These are phyloP conservation scores for Triops cancriformis DNA, from an alignment of 1,140 invertebrate species.

Conservation along the genomic window DNA sequence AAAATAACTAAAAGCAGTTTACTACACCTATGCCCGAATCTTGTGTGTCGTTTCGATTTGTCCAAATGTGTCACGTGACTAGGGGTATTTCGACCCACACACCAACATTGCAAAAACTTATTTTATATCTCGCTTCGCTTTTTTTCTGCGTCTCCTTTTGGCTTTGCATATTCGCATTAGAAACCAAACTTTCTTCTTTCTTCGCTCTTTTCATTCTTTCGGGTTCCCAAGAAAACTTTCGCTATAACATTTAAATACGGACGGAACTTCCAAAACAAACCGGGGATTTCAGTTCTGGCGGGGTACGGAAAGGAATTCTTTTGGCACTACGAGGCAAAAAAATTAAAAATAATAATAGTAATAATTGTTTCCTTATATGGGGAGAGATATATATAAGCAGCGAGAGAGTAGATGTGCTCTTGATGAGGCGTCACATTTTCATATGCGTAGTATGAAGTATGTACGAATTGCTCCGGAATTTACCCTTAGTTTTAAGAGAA, in stretches of 20 bases:
- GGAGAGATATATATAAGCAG: too few species aligned
- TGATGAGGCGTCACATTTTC: background rate
- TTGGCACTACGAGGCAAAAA: background rate
- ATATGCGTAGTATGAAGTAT: background rate
- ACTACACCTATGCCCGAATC: background rate
- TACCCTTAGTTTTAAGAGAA: too few species aligned
- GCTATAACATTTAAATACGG: background rate
- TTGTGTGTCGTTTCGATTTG: background rate
- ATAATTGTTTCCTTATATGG: too few species aligned
- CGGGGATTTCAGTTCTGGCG: background rate
- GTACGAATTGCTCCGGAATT: background rate
- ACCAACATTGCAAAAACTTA: background rate
- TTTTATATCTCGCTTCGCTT: background rate
- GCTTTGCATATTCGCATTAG: background rate
- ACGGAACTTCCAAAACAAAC: slow-evolving; percentile 2
- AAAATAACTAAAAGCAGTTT: background rate
- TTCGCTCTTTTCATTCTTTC: background rate
- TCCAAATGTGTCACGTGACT: slow-evolving; percentile 5
- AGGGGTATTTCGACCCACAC: slow-evolving; percentile 9
- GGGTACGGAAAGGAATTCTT: background rate
- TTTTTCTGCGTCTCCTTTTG: background rate
- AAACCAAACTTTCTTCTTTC: background rate
- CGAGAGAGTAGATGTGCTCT: background rate
- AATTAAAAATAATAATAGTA: too few species aligned
- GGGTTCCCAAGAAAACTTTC: background rate